These are phyloP conservation scores for Ancistrus triradiatus DNA, from an alignment of 2,113 vertebrate genomes.

Conservation along the genomic window DNA sequence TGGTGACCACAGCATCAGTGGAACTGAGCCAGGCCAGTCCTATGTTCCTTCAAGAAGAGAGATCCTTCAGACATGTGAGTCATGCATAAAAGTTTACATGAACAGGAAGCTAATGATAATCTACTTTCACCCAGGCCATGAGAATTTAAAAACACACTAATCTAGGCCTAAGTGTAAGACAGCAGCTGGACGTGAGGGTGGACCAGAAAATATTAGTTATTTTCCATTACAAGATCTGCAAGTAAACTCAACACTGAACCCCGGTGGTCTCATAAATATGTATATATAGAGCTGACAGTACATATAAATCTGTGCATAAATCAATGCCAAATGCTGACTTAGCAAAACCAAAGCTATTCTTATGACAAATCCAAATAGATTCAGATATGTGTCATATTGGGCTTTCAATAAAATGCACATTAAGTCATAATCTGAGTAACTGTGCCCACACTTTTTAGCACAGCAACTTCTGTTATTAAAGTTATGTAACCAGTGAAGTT, in stretches of 20 bases:
- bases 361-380: too few relatives aligned
- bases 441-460: neutral
- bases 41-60: constrained; percentile 53
- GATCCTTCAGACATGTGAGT: constrained; percentile 51
- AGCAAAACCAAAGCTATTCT: too few relatives aligned
- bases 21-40: constrained; percentile 46
- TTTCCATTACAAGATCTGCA: too few relatives aligned
- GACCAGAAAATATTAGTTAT: neutral
- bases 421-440: too few relatives aligned
- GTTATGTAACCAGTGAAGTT: neutral
- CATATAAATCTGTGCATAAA: too few relatives aligned
- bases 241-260: too few relatives aligned
- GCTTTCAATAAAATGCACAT: too few relatives aligned
- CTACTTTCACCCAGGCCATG: constrained; percentile 1
- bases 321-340: too few relatives aligned
- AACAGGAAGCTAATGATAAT: constrained; percentile 22
- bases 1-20: constrained; percentile 52
- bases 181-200: neutral
- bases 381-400: too few relatives aligned
- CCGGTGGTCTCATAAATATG: too few relatives aligned
- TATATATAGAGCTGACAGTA: too few relatives aligned
- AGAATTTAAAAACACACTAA: constrained; percentile 10
- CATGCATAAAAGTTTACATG: constrained; percentile 19
- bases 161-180: neutral
- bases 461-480: neutral